phyloP scores from a whole-genome alignment of 2,113 vertebrate genomes.

The Willisornis vidua region DNA sequence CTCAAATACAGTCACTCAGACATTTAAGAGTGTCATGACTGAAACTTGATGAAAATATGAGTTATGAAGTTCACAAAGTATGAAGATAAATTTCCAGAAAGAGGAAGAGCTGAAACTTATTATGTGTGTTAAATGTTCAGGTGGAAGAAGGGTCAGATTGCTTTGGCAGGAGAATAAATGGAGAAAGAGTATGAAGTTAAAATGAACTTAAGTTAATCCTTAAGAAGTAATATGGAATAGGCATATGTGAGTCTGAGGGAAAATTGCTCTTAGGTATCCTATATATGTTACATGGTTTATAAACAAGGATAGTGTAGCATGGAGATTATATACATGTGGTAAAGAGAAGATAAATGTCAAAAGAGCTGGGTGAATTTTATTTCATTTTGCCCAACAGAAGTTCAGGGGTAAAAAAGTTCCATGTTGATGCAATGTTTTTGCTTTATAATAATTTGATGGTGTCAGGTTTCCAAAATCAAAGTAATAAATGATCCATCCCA shows the following conservation, averaged over 20 bases:
- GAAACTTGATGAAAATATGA: constrained; percentile 2
- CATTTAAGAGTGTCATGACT: background rate
- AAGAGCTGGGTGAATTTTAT: background rate
- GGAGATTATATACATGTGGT: background rate
- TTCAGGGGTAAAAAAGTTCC: background rate
- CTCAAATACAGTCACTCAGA: background rate
- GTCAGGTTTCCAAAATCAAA: background rate
- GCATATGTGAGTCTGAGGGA: background rate
- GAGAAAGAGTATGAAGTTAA: background rate
- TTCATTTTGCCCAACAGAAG: background rate
- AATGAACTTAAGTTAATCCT: background rate
- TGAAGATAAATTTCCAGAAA: constrained; percentile 30
- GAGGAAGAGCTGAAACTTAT: background rate
- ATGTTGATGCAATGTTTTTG: background rate
- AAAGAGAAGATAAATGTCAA: background rate
- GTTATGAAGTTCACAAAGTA: background rate
- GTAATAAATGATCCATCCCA: background rate
- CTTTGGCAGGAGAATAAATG: constrained; percentile 41
- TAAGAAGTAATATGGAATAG: background rate
- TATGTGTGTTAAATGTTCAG: background rate
- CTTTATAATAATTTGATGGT: background rate
- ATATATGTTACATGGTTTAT: background rate
- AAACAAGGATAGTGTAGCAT: background rate
- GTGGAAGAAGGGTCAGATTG: background rate
- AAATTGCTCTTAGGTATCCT: background rate